Evolutionary conservation across 2,888 invertebrate genomes (phyloP).

Genomic region (Xylota segnis): DNA sequence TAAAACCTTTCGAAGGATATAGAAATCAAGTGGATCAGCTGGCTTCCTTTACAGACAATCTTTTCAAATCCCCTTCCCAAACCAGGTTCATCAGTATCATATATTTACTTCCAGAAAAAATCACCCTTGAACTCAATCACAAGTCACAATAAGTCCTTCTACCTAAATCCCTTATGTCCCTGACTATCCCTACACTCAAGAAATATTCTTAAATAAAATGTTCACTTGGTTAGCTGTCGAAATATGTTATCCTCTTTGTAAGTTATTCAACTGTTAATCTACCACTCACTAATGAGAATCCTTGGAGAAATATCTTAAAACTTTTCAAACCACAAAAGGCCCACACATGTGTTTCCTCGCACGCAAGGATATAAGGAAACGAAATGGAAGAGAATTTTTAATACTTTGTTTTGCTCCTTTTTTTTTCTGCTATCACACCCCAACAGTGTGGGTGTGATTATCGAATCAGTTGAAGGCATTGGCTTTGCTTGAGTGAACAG

Average conservation of each 20-base stretch:
- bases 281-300: background rate
- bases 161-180: background rate
- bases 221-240: conserved; percentile 15
- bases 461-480: conserved; percentile 4
- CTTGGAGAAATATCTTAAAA: conserved; percentile 12
- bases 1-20: too few relatives aligned
- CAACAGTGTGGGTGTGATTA: conserved; percentile 6
- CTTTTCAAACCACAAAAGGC: background rate
- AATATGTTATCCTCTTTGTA: conserved; percentile 16
- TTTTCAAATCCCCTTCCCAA: too few relatives aligned
- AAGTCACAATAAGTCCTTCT: background rate
- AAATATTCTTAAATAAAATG: conserved; percentile 2
- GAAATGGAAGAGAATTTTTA: conserved; percentile 4
- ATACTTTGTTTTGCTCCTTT: background rate
- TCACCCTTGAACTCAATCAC: too few relatives aligned
- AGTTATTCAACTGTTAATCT: conserved; percentile 17
- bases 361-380: conserved; percentile 3
- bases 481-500: conserved; percentile 13
- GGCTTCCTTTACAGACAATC: too few relatives aligned
- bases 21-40: too few relatives aligned
- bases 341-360: background rate
- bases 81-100: too few relatives aligned
- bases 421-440: background rate
- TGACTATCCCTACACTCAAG: background rate
- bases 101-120: too few relatives aligned